phyloP scores from a whole-genome alignment of 2,888 invertebrate genomes.

The Mantis religiosa region DNA sequence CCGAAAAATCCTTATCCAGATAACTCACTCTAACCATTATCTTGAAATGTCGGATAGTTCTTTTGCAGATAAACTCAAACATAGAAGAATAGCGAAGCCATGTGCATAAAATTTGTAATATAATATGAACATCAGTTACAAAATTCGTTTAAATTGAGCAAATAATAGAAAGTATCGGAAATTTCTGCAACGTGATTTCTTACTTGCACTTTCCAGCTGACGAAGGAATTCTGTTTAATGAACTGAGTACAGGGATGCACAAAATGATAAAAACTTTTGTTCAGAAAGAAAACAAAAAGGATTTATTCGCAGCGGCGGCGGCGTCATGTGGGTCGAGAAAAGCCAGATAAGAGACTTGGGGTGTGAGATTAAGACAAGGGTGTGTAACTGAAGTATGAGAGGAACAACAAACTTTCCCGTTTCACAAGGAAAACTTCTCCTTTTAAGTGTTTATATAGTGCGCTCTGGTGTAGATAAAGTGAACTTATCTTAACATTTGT shows the following conservation, averaged over 20 bases:
- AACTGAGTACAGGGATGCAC: neutral
- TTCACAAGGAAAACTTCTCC: neutral
- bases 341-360: neutral
- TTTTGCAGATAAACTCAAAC: no score
- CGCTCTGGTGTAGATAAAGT: neutral
- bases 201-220: neutral
- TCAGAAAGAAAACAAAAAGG: neutral
- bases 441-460: neutral
- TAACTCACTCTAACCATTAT: no score
- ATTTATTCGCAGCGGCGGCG: neutral
- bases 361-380: neutral
- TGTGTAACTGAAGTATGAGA: neutral
- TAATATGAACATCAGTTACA: no score
- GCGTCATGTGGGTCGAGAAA: neutral
- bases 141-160: no score
- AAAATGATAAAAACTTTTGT: neutral
- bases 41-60: no score
- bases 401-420: neutral
- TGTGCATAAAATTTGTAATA: no score
- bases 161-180: no score
- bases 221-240: neutral
- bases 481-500: neutral
- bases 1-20: no score
- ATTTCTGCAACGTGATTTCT: neutral
- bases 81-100: no score